Conservation (phyloP, 2,797 vertebrate genomes). For the Morus bassanus region DNA sequence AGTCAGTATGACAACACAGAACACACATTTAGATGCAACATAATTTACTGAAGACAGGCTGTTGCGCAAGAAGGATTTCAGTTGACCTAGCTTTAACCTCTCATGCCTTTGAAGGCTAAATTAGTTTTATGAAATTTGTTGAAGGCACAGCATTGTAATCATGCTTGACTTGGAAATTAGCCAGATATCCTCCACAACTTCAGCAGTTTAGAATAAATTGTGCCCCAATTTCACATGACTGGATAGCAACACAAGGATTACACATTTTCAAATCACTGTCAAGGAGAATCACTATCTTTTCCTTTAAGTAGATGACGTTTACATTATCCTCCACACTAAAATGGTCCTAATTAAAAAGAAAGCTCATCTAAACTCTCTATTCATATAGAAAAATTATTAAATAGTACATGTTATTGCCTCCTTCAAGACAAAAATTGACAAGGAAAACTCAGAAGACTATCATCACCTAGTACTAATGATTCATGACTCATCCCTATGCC, state of each 20-base stretch:
- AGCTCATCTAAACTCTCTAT: neutral
- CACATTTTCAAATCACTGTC: neutral
- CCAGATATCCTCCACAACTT: slow-evolving; percentile 3
- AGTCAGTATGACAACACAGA: slow-evolving; percentile 45
- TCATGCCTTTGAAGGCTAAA: slow-evolving; percentile 46
- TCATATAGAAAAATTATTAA: no score
- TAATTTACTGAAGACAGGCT: slow-evolving; percentile 46
- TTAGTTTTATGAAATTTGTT: slow-evolving; percentile 35
- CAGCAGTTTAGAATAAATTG: neutral
- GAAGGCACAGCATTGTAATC: slow-evolving; percentile 32
- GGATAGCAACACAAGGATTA: neutral
- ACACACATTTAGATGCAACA: slow-evolving; percentile 15
- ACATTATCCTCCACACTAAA: neutral
- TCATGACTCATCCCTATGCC: neutral
- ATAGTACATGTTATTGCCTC: neutral
- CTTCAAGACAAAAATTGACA: neutral
- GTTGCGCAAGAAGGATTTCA: neutral
- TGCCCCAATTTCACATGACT: neutral
- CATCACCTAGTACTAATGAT: neutral
- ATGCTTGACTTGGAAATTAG: slow-evolving; percentile 43
- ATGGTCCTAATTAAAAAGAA: neutral
- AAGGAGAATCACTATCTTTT: neutral
- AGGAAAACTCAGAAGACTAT: neutral
- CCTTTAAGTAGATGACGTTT: neutral
- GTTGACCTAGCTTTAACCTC: slow-evolving; percentile 51